phyloP scores from a whole-genome alignment of 2,113 vertebrate genomes.

The Cercopithecus mona region DNA sequence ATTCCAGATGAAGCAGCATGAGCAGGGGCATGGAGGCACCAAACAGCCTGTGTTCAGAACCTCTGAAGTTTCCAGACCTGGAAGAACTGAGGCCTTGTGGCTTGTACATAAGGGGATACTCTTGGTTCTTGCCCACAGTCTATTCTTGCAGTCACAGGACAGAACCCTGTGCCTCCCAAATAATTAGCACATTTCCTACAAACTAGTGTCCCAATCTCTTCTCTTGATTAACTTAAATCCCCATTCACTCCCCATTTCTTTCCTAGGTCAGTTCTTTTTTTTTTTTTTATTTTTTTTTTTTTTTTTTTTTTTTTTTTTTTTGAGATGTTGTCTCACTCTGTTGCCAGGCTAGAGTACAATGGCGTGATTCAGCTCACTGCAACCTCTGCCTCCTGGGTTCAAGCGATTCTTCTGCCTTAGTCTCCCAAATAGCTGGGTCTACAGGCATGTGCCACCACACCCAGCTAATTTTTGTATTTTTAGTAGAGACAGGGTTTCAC shows the following conservation, averaged over 20 bases:
- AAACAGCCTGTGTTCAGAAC: background rate
- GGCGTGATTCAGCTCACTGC: too few relatives aligned
- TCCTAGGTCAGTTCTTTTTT: background rate
- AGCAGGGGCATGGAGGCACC: background rate
- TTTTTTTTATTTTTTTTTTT: background rate
- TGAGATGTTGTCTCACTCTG: too few relatives aligned
- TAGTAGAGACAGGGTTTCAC: too few relatives aligned
- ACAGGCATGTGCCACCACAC: too few relatives aligned
- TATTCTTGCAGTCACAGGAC: background rate
- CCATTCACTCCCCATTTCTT: background rate
- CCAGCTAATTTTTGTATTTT: too few relatives aligned
- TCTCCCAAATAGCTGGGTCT: too few relatives aligned
- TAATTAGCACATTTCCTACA: background rate
- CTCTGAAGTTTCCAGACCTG: background rate
- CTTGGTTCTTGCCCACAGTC: background rate
- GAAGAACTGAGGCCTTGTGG: background rate
- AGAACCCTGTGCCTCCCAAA: background rate
- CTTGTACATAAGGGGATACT: background rate
- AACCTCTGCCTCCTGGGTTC: too few relatives aligned
- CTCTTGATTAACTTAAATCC: background rate
- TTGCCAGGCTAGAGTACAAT: too few relatives aligned
- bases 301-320: too few relatives aligned
- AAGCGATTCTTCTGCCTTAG: too few relatives aligned
- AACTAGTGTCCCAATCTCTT: background rate
- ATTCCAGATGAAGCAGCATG: background rate